Evolutionary conservation across 53 echinoderm and acorn worm genomes (phyloP), one percentile per base, ranked within the genome.

Genomic region (Paelopatides confundens): DNA sequence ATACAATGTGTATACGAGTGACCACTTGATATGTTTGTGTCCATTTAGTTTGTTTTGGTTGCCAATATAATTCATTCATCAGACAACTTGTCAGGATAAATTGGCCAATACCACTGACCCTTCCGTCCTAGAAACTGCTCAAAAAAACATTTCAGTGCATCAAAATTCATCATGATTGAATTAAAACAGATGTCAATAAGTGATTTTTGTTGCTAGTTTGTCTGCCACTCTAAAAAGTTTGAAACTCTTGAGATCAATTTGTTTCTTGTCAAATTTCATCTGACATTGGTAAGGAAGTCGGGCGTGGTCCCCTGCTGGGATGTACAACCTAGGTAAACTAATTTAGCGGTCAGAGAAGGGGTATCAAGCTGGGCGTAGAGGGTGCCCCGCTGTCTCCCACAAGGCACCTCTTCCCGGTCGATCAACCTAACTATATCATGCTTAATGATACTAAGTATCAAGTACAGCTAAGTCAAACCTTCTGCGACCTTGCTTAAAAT

Each of bases 201-300:
- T 5, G 43, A 74, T 39, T 40, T 74, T 74, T 74, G 74, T 74
- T 24, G 74, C 74, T 74, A 74, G 26, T 74, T 74, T 74, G 37
- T 40, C 74, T 46, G 29, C 74, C 7, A 74, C 29, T 74, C 46
- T 4, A 11, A 74, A n/a, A 23, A 27, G n/a, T n/a, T 74, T 24
- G 39, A 46, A 39, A 74, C 39, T 40, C 46, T 17, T 81, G 52
- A 53, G 51, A 33, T 54, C 81, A 81, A 48, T 34, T 81, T 81
- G 81, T 48, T 81, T 81, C 58, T 51, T 33, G 49, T 54, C 81
- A 81, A 81, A 81, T 81, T 18, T 53, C 34, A 53, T n/a, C 52
- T 81, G 81, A 81, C 81, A 81, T 50, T 27, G 52, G 81, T n/a
- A 58, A 81, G 81, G 81, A 81, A 81, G 81, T 81, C 49, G 52